Evolutionary conservation across 2,888 invertebrate genomes (phyloP).

Genomic region (Temnothorax ravouxi): DNA sequence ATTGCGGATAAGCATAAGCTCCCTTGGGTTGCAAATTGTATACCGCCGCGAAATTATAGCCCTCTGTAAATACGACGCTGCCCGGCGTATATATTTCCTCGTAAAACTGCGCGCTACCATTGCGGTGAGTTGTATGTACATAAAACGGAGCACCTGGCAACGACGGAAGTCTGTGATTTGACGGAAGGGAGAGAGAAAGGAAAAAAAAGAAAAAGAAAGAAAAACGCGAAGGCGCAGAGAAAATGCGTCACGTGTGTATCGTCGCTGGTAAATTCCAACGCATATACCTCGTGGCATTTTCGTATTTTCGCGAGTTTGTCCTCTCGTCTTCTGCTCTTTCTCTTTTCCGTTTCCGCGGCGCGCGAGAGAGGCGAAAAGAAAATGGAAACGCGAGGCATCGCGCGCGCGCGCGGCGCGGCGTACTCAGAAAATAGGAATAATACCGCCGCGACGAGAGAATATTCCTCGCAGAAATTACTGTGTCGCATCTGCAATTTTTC

Average conservation of each 20-base stretch:
- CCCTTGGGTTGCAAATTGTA: slow-evolving; percentile 45
- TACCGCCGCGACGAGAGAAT: slow-evolving; percentile 59
- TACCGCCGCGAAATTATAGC: slow-evolving; percentile 36
- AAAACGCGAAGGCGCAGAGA: slow-evolving; percentile 23
- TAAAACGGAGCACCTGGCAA: slow-evolving; percentile 35
- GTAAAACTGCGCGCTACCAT: slow-evolving; percentile 5
- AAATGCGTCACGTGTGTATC: slow-evolving; percentile 65
- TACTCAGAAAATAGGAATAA: slow-evolving; percentile 57
- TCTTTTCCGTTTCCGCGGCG: neutral
- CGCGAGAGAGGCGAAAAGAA: slow-evolving; percentile 27
- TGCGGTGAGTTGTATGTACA: neutral
- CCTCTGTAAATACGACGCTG: slow-evolving; percentile 27
- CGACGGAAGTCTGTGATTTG: slow-evolving; percentile 55
- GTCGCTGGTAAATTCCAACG: slow-evolving; percentile 67
- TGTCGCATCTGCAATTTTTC: slow-evolving; percentile 62
- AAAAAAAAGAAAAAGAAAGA: neutral
- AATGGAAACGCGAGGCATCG: slow-evolving; percentile 18
- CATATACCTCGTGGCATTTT: slow-evolving; percentile 67
- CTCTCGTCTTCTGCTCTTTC: slow-evolving; percentile 28
- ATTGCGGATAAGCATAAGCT: slow-evolving; percentile 38
- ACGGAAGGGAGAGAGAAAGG: neutral
- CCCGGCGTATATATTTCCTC: slow-evolving; percentile 37
- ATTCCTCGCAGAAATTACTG: slow-evolving; percentile 61
- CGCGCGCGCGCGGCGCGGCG: slow-evolving; percentile 27
- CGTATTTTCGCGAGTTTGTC: slow-evolving; percentile 61